Conservation (phyloP, 2,113 vertebrate species). For the Poeciliopsis occidentalis region DNA sequence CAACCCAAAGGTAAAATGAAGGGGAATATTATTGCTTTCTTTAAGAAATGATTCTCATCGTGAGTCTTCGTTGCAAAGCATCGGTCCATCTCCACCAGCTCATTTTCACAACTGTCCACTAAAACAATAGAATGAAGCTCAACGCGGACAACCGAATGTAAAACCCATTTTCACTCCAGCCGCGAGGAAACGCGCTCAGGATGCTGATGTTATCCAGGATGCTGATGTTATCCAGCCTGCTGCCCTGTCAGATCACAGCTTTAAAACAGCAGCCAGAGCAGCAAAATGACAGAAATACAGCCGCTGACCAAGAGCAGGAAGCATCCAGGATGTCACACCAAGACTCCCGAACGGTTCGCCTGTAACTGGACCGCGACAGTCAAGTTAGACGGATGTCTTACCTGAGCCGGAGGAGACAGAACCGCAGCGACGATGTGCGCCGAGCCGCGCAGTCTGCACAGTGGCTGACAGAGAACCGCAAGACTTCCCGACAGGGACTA, state of each 20-base stretch:
- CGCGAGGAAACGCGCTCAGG: background rate
- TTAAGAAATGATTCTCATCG: too few relatives aligned
- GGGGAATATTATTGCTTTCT: too few relatives aligned
- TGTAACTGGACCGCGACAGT: slow-evolving; percentile 20
- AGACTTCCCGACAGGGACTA: slow-evolving; percentile 54
- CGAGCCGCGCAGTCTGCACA: slow-evolving; percentile 33
- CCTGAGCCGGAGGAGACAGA: slow-evolving; percentile 53
- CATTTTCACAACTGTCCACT: background rate
- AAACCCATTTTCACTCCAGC: background rate
- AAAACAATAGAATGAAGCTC: background rate
- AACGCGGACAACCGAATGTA: background rate
- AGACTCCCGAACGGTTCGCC: slow-evolving; percentile 10
- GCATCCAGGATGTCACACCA: background rate
- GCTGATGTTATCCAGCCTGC: background rate
- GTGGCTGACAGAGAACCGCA: slow-evolving; percentile 2
- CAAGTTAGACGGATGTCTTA: slow-evolving; percentile 55
- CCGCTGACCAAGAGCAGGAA: background rate
- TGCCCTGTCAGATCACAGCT: background rate
- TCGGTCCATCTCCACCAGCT: background rate
- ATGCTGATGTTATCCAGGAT: background rate
- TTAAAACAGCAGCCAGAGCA: background rate
- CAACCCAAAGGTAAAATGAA: too few relatives aligned
- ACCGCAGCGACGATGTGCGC: slow-evolving; percentile 1
- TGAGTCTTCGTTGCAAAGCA: too few relatives aligned
- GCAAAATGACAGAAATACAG: background rate